Evolutionary conservation across 30 jellyfish, hydroid and myxozoan genomes (phyloP).

Genomic region (Hydractinia symbiolongicarpus): DNA sequence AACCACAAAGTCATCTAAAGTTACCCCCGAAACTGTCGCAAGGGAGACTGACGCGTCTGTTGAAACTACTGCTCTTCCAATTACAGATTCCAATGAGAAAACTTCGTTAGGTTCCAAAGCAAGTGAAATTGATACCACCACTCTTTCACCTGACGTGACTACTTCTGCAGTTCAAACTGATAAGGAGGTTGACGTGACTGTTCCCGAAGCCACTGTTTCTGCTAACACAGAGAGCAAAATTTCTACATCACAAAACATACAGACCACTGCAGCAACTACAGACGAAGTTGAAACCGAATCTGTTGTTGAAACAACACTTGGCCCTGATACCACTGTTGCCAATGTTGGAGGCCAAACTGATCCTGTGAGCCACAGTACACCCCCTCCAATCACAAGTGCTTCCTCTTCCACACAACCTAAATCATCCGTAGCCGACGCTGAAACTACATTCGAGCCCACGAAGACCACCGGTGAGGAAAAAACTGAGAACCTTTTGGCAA

Average conservation of each 20-base stretch:
- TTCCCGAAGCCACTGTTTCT: constrained; percentile 26
- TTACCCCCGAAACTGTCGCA: constrained; percentile 24
- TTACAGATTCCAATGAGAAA: constrained; percentile 20
- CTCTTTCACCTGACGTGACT: constrained; percentile 1
- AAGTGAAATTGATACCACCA: not conserved
- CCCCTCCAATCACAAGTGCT: not conserved
- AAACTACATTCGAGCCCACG: not conserved
- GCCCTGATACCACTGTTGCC: constrained; percentile 30
- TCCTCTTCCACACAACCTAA: not conserved
- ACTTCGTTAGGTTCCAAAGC: constrained; percentile 27
- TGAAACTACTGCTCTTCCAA: constrained; percentile 14
- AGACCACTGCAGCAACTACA: constrained; percentile 36
- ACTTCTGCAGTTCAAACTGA: constrained; percentile 29
- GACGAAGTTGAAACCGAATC: constrained; percentile 29
- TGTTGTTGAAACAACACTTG: constrained; percentile 33
- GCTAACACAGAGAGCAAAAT: constrained; percentile 21
- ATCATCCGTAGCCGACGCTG: not conserved
- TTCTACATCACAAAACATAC: constrained; percentile 2
- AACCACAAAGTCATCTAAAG: constrained; percentile 12
- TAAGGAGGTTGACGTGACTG: constrained; percentile 27
- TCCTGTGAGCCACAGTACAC: not conserved
- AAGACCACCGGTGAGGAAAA: not conserved
- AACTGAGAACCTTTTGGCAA: not conserved
- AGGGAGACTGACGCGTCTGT: constrained; percentile 24
- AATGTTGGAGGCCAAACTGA: not conserved